Evolutionary conservation across 2,113 vertebrate genomes (phyloP).

Genomic region (Vidua chalybeata): DNA sequence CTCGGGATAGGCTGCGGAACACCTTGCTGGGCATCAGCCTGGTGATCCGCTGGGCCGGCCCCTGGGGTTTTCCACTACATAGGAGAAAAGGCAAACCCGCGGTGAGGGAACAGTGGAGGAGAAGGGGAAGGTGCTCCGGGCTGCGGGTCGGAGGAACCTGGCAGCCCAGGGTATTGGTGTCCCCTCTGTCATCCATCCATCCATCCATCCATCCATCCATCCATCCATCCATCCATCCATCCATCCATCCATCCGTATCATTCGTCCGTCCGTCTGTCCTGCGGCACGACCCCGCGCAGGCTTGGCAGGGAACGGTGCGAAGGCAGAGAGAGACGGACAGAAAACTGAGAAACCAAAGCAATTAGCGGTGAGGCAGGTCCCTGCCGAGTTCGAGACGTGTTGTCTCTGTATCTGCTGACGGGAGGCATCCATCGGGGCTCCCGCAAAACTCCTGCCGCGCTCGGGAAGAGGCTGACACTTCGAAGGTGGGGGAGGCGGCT

Average conservation of each 20-base stretch:
- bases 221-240: background rate
- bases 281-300: background rate
- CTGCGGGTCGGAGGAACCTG: background rate
- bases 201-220: background rate
- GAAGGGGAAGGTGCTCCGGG: background rate
- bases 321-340: background rate
- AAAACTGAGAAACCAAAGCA: background rate
- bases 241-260: background rate
- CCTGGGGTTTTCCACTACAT: background rate
- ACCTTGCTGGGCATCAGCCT: background rate
- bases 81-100: background rate
- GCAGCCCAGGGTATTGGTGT: background rate
- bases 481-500: background rate
- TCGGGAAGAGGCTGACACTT: background rate
- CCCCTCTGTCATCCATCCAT: background rate
- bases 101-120: background rate
- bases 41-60: background rate
- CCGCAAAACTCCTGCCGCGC: background rate
- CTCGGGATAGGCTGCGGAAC: background rate
- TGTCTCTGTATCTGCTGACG: background rate
- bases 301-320: background rate
- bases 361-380: background rate
- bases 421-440: background rate
- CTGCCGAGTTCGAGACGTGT: background rate
- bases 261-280: background rate